Base-by-base conservation (phyloP, 2,797 vertebrate genomes). In the Sebastes oblongus region DNA sequence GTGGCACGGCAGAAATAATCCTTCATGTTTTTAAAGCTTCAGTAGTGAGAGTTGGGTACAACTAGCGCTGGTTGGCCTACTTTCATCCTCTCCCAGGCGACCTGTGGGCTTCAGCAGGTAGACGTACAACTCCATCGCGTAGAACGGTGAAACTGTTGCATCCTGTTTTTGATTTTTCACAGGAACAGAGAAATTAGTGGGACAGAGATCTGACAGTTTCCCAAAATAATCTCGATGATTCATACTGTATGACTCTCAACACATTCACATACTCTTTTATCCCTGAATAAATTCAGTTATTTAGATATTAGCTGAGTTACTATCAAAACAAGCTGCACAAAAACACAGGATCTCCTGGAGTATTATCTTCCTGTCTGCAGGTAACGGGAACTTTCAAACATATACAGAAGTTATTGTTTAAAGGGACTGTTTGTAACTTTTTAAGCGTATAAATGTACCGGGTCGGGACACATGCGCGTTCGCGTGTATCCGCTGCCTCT, bases 1-100 rank as follows among this genome's bases (percentile, higher is more conserved):
- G 89, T 84, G 92, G 89, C 52, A 20, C 4, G 83, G 89, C 91
- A 67, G 81, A 89, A 94, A 92, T 91, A 91, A 91, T 90, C 85
- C 83, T 75, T 79, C 36, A 46, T 32, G 61, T 66, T 36, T 34
- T 50, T 22, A 2, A 25, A 30, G 39, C 66, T 78, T 79, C 55
- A 56, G 18, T 65, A 54, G 66, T 89, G 42, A 42, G 67, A 72
- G 60, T 59, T 24, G 46, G 84, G 73, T 87, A 55, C 54, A 73
- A 74, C 66, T 68, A 30, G 72, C n/a, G 12, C 22, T 39, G 62
- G 68, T 67, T 89, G 89, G 39, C 91, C 93, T 90, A 94, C 79
- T 93, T 94, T 78, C 52, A 69, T 66, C 60, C 36, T 66, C 34
- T 88, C 86, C 88, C 89, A 62, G 5, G 88, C 68, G 86, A 80